Percentiles rank a stretch among this genome's conserved stretches.
Evolutionary conservation across 2,113 vertebrate species (phyloP).

Genomic region (Campylorhamphus procurvoides): DNA sequence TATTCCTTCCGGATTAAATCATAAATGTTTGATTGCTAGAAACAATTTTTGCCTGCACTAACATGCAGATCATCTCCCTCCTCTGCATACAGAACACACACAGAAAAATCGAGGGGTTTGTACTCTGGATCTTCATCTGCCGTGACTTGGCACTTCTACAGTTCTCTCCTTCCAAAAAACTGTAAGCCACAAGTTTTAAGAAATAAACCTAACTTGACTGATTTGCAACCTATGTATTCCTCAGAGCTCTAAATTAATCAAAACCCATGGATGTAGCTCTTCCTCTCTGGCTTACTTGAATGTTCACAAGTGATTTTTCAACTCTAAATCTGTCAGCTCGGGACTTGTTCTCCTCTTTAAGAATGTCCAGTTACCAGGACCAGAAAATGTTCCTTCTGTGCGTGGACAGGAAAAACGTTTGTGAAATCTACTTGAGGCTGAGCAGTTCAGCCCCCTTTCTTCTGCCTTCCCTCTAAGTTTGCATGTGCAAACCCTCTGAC

Average conservation of each 20-base stretch:
- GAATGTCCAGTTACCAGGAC: not conserved
- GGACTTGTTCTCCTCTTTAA: not conserved
- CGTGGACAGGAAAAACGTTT: not conserved
- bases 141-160: not conserved
- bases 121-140: not conserved
- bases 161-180: not conserved
- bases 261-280: not conserved
- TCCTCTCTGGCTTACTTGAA: not conserved
- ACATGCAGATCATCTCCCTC: not conserved
- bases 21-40: constrained; percentile 72
- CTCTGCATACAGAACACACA: not conserved
- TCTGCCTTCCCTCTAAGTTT: not conserved
- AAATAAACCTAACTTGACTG: not conserved
- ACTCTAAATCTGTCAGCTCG: not conserved
- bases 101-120: not conserved
- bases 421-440: not conserved
- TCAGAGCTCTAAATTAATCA: not conserved
- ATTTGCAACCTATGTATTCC: not conserved
- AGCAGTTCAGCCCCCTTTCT: not conserved
- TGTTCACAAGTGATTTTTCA: not conserved
- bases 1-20: constrained; percentile 71
- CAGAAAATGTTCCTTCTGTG: not conserved
- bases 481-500: not conserved
- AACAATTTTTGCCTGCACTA: constrained; percentile 51
- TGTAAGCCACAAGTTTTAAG: not conserved